Evolutionary conservation across 2,888 invertebrate genomes (phyloP).

Genomic region (Caenorhabditis sp.): DNA sequence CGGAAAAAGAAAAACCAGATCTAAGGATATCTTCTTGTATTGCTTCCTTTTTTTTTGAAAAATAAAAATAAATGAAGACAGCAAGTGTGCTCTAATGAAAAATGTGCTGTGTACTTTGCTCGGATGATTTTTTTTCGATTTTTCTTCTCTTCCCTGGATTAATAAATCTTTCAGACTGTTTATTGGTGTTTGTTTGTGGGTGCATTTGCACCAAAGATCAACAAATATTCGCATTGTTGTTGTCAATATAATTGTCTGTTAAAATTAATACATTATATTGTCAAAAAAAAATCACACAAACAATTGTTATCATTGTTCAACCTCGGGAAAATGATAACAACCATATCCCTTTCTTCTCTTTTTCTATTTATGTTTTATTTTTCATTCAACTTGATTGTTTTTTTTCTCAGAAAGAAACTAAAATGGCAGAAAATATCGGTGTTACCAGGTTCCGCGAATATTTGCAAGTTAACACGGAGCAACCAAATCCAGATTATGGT

Average conservation of each 20-base stretch:
- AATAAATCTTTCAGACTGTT: too few relatives aligned
- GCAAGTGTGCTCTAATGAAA: neutral
- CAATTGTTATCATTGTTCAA: too few relatives aligned
- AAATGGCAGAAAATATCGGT: constrained; percentile 71
- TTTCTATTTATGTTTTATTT: neutral
- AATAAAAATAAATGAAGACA: too few relatives aligned
- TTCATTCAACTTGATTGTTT: neutral
- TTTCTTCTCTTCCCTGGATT: neutral
- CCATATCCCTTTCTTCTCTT: neutral
- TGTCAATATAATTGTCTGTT: neutral
- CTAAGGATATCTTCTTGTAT: too few relatives aligned
- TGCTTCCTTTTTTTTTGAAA: too few relatives aligned
- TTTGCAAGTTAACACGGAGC: constrained; percentile 85
- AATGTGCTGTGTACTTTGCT: neutral
- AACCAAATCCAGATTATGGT: constrained; percentile 88
- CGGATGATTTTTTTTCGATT: neutral
- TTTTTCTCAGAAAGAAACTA: neutral
- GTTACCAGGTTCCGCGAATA: constrained; percentile 85
- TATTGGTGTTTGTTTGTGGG: too few relatives aligned
- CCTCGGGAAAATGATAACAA: neutral
- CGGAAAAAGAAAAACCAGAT: too few relatives aligned
- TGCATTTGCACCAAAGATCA: too few relatives aligned
- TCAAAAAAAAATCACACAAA: too few relatives aligned
- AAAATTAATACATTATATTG: too few relatives aligned
- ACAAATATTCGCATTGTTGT: neutral